These are phyloP conservation scores for Anguilla marmorata DNA, from an alignment of 2,797 vertebrate species.

Conservation along the genomic window DNA sequence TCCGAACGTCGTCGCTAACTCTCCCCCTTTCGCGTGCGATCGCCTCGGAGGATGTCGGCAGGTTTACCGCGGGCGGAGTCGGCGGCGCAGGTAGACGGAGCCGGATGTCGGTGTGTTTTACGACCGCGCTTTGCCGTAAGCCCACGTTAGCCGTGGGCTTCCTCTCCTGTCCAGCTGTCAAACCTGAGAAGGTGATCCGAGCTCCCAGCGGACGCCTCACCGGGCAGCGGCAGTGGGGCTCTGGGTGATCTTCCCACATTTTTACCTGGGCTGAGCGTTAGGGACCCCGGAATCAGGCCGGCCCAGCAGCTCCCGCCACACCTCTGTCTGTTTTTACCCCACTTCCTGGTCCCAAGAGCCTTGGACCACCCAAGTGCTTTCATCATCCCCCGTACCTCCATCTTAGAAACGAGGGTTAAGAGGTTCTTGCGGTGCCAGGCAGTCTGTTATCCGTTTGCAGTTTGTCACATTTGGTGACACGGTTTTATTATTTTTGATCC, in stretches of 20 bases:
- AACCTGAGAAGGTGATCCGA: background rate
- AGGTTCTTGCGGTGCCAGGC: background rate
- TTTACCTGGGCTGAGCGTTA: background rate
- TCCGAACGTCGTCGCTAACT: background rate
- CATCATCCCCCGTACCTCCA: background rate
- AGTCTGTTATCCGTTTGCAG: background rate
- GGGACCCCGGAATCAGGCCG: background rate
- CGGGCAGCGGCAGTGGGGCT: background rate
- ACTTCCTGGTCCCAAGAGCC: background rate
- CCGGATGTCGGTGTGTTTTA: background rate
- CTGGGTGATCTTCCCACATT: background rate
- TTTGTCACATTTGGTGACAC: background rate
- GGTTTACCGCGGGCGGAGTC: background rate
- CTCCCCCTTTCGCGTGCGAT: background rate
- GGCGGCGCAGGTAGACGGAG: background rate
- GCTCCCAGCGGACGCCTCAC: background rate
- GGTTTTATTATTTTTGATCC: background rate
- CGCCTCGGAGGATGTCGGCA: background rate
- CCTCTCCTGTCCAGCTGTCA: background rate
- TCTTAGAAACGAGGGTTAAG: background rate
- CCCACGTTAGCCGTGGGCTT: background rate
- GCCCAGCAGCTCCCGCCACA: background rate
- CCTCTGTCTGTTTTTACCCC: background rate
- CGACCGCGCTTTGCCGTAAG: background rate
- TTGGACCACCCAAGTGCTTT: background rate